Percentiles rank a stretch among this genome's conserved stretches.
Evolutionary conservation across 2,797 vertebrate species (phyloP).

Genomic region (Gambelia wislizenii): DNA sequence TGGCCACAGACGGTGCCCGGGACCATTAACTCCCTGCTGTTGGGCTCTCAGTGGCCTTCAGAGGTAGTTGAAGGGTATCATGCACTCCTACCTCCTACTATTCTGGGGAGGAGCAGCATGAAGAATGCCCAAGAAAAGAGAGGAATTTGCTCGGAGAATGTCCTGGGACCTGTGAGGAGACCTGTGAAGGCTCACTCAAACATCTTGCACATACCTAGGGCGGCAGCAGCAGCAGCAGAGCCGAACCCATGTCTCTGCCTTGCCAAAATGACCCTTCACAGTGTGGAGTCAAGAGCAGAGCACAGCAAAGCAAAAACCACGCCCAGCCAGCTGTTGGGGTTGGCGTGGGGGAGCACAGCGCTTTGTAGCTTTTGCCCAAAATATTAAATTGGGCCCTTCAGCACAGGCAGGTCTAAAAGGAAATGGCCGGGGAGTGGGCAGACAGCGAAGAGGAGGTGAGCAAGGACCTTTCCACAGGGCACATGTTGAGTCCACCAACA

Average conservation of each 20-base stretch:
- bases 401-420: not conserved
- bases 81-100: no score
- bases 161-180: no score
- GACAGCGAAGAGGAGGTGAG: not conserved
- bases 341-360: not conserved
- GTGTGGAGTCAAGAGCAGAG: not conserved
- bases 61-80: not conserved
- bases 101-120: not conserved
- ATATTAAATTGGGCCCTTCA: not conserved
- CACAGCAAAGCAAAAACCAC: not conserved
- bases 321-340: no score
- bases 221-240: no score
- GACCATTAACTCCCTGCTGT: accelerated
- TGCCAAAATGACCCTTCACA: not conserved
- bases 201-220: no score
- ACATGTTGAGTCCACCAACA: no score
- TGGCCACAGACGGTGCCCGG: not conserved
- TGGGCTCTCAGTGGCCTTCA: not conserved
- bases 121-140: not conserved
- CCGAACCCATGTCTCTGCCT: no score
- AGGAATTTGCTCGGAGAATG: no score
- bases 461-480: not conserved
- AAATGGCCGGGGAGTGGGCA: not conserved
- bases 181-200: no score
- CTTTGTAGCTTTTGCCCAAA: no score